Base-by-base conservation (phyloP, 2,888 invertebrate genomes). In the Endotricha flammealis region DNA sequence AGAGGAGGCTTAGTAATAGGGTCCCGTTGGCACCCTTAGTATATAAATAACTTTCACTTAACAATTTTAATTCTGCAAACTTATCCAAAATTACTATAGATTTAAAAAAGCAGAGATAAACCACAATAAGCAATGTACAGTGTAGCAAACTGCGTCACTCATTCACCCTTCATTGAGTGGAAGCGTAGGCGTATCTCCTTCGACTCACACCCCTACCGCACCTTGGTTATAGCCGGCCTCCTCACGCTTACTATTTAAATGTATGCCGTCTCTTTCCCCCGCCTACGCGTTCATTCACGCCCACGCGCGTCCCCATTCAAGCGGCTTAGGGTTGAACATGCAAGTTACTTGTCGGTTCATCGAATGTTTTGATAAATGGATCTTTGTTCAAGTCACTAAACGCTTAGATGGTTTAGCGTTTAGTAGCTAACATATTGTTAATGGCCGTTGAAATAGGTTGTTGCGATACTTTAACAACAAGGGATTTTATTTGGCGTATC, bases 81-180 rank as follows among this genome's bases (percentile, higher is more conserved):
- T n/a, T n/a, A n/a, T n/a, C n/a, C n/a, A n/a, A n/a, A n/a, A n/a
- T n/a, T n/a, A n/a, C n/a, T n/a, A n/a, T n/a, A n/a, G n/a, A n/a
- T n/a, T n/a, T n/a, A n/a, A n/a, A n/a, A n/a, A n/a, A n/a, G n/a
- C n/a, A n/a, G n/a, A n/a, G n/a, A n/a, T n/a, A n/a, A n/a, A n/a
- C n/a, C n/a, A n/a, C n/a, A n/a, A n/a, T n/a, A n/a, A n/a, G n/a
- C n/a, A n/a, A n/a, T n/a, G n/a, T n/a, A n/a, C n/a, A n/a, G n/a
- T n/a, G n/a, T n/a, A n/a, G n/a, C n/a, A n/a, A n/a, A n/a, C n/a
- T 66, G 66, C 72, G 70, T 74, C 76, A 75, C 49, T 60, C 77
- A 70, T 73, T 68, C 74, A 74, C 57, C 62, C 60, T 54, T 51
- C 57, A 57, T 51, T 58, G 52, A 57, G 50, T 48, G 57, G 55